Conservation (phyloP, 1,140 invertebrate species). For the Leptopilina clavipes region DNA sequence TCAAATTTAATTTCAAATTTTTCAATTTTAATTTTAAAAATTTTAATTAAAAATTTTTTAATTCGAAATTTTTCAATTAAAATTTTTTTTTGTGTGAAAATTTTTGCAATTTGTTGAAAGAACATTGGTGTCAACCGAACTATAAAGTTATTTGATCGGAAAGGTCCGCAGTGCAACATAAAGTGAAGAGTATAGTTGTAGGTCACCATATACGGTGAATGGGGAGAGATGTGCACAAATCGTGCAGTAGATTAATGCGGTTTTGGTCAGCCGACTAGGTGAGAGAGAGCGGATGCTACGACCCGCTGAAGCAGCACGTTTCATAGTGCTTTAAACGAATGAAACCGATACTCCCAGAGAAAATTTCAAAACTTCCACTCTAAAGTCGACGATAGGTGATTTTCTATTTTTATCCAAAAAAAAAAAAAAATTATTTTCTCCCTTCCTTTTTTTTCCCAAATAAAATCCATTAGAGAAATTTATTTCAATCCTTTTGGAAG, state of each 20-base stretch:
- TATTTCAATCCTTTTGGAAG: too few species aligned
- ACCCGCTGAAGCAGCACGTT: conserved; percentile 28
- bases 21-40: too few species aligned
- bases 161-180: background rate
- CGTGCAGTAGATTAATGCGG: conserved; percentile 32
- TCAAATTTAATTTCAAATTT: too few species aligned
- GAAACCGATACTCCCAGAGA: conserved; percentile 24
- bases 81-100: background rate
- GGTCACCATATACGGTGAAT: conserved; percentile 27
- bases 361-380: background rate
- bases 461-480: background rate
- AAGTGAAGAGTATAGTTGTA: background rate
- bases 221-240: conserved; percentile 16
- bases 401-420: background rate
- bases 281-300: conserved; percentile 3
- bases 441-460: background rate
- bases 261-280: conserved; percentile 31
- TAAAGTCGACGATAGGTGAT: background rate
- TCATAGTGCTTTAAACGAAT: conserved; percentile 12
- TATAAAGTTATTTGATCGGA: conserved; percentile 23
- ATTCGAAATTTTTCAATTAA: background rate
- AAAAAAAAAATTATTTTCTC: conserved; percentile 23
- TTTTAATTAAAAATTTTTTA: too few species aligned
- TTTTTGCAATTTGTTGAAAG: background rate
- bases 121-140: conserved; percentile 17